These are phyloP conservation scores for Euwallacea fornicatus DNA, from an alignment of 1,140 invertebrate genomes.

Conservation along the genomic window DNA sequence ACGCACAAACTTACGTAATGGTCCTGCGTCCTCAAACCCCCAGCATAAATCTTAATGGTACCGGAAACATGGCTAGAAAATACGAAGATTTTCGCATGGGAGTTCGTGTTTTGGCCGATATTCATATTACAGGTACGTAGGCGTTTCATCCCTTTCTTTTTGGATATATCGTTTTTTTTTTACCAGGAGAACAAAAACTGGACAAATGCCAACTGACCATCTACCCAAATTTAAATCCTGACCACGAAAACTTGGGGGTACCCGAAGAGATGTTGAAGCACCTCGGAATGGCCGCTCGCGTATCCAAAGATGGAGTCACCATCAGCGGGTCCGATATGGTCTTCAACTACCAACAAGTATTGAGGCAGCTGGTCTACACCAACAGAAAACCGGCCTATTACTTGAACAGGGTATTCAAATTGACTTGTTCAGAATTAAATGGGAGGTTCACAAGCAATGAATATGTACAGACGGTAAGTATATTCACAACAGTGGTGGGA, in stretches of 20 bases:
- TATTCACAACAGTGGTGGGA: too few relatives aligned
- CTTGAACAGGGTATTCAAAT: constrained; percentile 90
- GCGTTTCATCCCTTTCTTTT: neutral
- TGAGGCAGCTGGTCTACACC: constrained; percentile 88
- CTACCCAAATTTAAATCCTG: constrained; percentile 91
- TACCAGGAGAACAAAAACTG: constrained; percentile 53
- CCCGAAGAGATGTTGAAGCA: constrained; percentile 71
- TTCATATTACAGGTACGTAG: constrained; percentile 62
- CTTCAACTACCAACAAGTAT: constrained; percentile 80
- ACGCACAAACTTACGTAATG: constrained; percentile 82
- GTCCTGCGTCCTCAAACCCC: constrained; percentile 84
- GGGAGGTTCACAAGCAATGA: constrained; percentile 92
- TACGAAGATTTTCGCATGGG: constrained; percentile 84
- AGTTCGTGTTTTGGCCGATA: constrained; percentile 81
- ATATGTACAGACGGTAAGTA: constrained; percentile 81
- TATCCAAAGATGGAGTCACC: constrained; percentile 80
- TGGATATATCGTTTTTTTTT: neutral
- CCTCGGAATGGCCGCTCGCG: constrained; percentile 62
- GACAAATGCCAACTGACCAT: constrained; percentile 91
- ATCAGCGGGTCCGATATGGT: constrained; percentile 83
- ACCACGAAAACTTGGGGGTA: constrained; percentile 84
- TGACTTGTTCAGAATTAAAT: constrained; percentile 91
- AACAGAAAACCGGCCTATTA: constrained; percentile 94
- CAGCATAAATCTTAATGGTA: constrained; percentile 80
- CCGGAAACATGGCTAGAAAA: constrained; percentile 78